Evolutionary conservation across 2,888 invertebrate species (phyloP), one percentile per base, ranked within the genome.

Genomic region (Rhogogaster chlorosoma): DNA sequence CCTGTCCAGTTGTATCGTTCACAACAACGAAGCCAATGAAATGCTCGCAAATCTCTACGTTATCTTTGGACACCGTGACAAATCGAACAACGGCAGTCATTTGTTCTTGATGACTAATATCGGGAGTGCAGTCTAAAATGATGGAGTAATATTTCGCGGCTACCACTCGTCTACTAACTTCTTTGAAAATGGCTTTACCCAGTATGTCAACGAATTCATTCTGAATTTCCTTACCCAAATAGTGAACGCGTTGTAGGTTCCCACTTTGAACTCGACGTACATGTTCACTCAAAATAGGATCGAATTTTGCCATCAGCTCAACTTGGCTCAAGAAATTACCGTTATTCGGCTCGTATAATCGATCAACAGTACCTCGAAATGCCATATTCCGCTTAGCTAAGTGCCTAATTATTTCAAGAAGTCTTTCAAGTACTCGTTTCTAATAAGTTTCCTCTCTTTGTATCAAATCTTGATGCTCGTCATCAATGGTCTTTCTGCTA

Each of bases 321-420:
- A 86, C 84, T 75, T 87, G 77, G 26, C 86, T 86, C 57, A 88
- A 85, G 85, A 88, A 88, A 86, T 87, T 86, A 64, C 87, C 86
- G 86, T 88, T 85, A 86, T 88, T 85, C 77, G 84, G 70, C 53
- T 67, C 84, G 67, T 82, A 86, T n/a, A 85, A 57, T 67, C 83
- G 83, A 77, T 86, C 86, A 67, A 83, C 86, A 49, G 84, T 86
- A 78, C 86, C 86, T 64, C 87, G 82, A 84, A 88, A 88, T 73
- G 87, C 83, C 82, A 88, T 82, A 84, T 86, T 87, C 42, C 86
- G 84, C 78, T 86, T 73, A 84, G 85, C 87, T 71, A 86, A 84
- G 57, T 85, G 82, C 36, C 83, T 57, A n/a, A 84, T 85, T 77
- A 88, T 86, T 77, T 71, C 83, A 53, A 88, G 73, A 38, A 88